Evolutionary conservation across 1,140 invertebrate species (phyloP).

Genomic region (Drosophila sucinea): DNA sequence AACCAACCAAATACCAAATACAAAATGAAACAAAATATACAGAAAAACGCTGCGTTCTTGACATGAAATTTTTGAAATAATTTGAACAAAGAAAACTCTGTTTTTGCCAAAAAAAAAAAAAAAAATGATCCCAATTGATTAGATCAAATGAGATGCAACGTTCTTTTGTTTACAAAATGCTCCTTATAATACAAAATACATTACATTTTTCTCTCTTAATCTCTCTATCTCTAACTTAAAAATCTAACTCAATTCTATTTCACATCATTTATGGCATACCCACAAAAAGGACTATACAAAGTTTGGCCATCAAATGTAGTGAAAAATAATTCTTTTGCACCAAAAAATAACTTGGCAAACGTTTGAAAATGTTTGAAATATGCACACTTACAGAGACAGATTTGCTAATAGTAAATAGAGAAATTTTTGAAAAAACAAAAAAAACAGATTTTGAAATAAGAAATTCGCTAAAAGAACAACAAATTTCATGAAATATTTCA

Average conservation of each 20-base stretch:
- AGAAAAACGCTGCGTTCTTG: slow-evolving; percentile 34
- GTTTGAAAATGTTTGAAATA: slow-evolving; percentile 18
- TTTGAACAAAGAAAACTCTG: not conserved
- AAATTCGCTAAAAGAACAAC: not conserved
- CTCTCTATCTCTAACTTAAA: slow-evolving; percentile 35
- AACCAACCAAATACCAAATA: slow-evolving; percentile 4
- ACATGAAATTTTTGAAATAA: slow-evolving; percentile 22
- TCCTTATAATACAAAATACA: slow-evolving; percentile 36
- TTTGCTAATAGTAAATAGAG: not conserved
- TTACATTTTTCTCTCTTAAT: slow-evolving; percentile 20
- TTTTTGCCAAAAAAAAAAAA: not conserved
- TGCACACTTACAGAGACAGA: not conserved
- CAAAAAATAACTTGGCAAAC: slow-evolving; percentile 18
- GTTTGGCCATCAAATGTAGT: slow-evolving; percentile 24
- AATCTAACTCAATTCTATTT: slow-evolving; percentile 38
- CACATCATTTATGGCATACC: slow-evolving; percentile 44
- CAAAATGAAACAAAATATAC: slow-evolving; percentile 41
- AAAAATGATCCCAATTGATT: slow-evolving; percentile 14
- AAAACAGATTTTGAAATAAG: not conserved
- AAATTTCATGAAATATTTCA: slow-evolving; percentile 24
- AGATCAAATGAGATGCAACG: slow-evolving; percentile 16
- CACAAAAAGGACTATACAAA: slow-evolving; percentile 41
- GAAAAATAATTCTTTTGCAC: slow-evolving; percentile 3
- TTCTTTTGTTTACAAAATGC: slow-evolving; percentile 11
- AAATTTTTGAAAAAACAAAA: not conserved